Evolutionary conservation across 2,888 invertebrate species (phyloP), one percentile per base, ranked within the genome.

Genomic region (Nomada hirtipes): DNA sequence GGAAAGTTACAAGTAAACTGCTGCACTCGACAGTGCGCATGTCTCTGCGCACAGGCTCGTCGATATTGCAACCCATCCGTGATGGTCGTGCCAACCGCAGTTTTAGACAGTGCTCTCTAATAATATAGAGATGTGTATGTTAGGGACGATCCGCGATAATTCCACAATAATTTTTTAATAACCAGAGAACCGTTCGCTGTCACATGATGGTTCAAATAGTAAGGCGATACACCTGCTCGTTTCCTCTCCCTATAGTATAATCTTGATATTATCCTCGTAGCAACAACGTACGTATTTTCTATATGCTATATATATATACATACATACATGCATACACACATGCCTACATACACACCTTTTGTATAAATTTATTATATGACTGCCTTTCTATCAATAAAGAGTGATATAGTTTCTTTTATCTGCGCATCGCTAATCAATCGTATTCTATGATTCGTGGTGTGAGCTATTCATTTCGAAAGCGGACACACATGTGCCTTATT

Each of bases 381-480:
- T 88, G 88, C 81, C 80, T 73, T 83, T 73, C 36, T 72, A 63
- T 67, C 79, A 89, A 89, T 88, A 88, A 90, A 89, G 65, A 79
- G 52, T 71, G 57, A 79, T 76, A 79, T 29, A 70, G 52, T 79
- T 70, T 76, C 26, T 70, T 70, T 69, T 36, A 63, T 57, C 67
- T 63, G 13, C 18, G 9, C 73, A 55, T 63, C 61, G 36, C 50
- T 67, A 50, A 69, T 69, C n/a, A n/a, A 42, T 64, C 57, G 47
- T 10, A 59, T 29, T 11, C 26, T 65, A 73, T 52, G 52, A 20
- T 68, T 60, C 36, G 36, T 7, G 29, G 23, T 52, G 47, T 47
- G 55, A 26, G 1, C 44, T 52, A 13, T 53, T 65, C 18, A 52
- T 26, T 53, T 60, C 18, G n/a, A 3, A 55, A 52, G 11, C 3